These are phyloP conservation scores for Hydrophis major DNA, from an alignment of 2,797 vertebrate species.

Conservation along the genomic window DNA sequence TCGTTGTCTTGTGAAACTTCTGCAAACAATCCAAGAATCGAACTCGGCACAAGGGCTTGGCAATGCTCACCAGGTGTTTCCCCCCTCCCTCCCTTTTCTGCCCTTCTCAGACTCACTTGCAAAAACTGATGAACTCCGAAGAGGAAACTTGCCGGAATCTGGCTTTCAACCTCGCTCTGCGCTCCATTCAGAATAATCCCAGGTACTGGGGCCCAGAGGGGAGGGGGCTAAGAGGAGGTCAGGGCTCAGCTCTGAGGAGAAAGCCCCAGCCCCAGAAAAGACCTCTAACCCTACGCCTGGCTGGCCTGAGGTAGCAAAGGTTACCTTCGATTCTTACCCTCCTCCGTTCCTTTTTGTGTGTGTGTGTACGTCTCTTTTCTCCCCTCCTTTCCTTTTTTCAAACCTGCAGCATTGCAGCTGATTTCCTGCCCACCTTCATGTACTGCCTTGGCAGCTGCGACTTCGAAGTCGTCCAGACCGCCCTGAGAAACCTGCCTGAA, in stretches of 20 bases:
- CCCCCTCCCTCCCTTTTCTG: neutral
- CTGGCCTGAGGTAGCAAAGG: no score
- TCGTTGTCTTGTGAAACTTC: neutral
- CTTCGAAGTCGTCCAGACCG: conserved; percentile 95
- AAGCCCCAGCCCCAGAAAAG: neutral
- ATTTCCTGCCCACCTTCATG: conserved; percentile 97
- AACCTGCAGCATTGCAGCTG: conserved; percentile 81
- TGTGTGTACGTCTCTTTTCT: fast-evolving
- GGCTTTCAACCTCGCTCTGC: conserved; percentile 91
- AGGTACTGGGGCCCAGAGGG: conserved; percentile 71
- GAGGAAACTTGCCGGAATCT: conserved; percentile 93
- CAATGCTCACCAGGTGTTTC: neutral
- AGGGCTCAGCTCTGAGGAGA: neutral
- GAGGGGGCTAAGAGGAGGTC: neutral
- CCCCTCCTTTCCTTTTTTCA: neutral
- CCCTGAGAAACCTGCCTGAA: conserved; percentile 91
- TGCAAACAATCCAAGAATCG: neutral
- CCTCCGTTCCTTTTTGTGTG: neutral
- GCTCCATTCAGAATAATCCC: conserved; percentile 93
- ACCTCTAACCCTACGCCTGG: neutral
- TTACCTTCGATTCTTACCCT: neutral
- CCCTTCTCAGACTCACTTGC: conserved; percentile 83
- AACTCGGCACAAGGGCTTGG: neutral
- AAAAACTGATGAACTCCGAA: conserved; percentile 90
- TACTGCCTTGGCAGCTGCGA: conserved; percentile 93